Evolutionary conservation across 2,113 vertebrate genomes (phyloP), one percentile per base, ranked within the genome.

Genomic region (Baryphthengus martii): DNA sequence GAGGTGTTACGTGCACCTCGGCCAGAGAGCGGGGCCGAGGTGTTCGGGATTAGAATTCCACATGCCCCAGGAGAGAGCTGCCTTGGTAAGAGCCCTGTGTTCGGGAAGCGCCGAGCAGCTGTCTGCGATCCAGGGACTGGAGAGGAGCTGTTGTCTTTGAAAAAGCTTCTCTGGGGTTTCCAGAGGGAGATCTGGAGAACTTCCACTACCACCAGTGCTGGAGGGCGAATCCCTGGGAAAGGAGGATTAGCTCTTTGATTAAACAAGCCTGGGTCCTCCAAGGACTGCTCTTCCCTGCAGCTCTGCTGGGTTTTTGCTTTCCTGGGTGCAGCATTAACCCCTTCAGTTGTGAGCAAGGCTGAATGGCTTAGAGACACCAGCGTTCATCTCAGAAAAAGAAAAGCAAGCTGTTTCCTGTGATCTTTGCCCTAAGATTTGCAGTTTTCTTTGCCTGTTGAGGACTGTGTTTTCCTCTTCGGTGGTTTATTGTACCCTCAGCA

Each of bases 161-260:
- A 67, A 61, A 83, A 25, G 4, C 85, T 75, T 42, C 4, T 93
- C 72, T 71, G 65, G 61, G 77, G 6, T 40, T 91, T 92, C 82
- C 88, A 70, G 79, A 80, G 85, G 71, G 92, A 94, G n/a, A 80
- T 49, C 77, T 89, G 93, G 84, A 89, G 85, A 95, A 79, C 90
- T 85, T 91, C 87, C 66, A 39, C 73, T 89, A 78, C 93, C 62
- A 47, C 37, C 1, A 1, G 56, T 8, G 52, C 89, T 81, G 68
- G 42, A 61, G 88, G 89, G 68, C 0, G 0, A 81, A 94, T 53
- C 66, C 70, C 73, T 74, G 10, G 15, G 14, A 97, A 82, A 82
- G 56, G 20, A 47, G 65, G 80, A 72, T 59, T 65, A 3, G 45
- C 31, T 75, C 68, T 91, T 89, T 92, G 94, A 85, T 89, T 89